Base-by-base conservation (phyloP, 2,113 vertebrate genomes). In the Xerus inauris region DNA sequence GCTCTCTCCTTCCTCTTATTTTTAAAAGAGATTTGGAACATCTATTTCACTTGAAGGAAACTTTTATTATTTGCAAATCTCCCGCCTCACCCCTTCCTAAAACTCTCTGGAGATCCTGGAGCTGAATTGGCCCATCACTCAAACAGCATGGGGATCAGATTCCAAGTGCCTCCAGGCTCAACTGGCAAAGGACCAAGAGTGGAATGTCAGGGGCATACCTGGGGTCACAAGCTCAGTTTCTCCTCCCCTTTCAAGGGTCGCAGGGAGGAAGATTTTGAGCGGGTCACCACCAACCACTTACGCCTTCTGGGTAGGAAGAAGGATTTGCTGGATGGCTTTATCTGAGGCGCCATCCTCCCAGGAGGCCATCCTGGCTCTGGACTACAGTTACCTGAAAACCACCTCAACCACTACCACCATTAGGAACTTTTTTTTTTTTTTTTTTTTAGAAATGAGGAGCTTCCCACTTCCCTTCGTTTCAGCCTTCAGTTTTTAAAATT, bases 91-190 rank as follows among this genome's bases (percentile, higher is more conserved):
- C 40, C n/a, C 49, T 81, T 16, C 42, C 14, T 40, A 5, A 71
- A 72, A 62, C 16, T 24, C 90, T 84, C 42, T 49, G 40, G 59
- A 72, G 24, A n/a, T 47, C 13, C 28, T 6, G 45, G 24, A 26
- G 72, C 47, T 28, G 75, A 35, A 22, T 8, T 0, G 1, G 5
- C 35, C 0, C 1, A 0, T 13, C 10, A 1, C 30, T 35, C 64
- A 28, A 1, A 7, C 16, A 1, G 19, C 17, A 0, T 6, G 14
- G 7, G 0, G 10, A 30, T 8, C 32, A 10, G 77, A n/a, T 45
- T 75, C 71, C 76, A 5, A 16, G 62, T 0, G n/a, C 38, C 45
- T 38, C 0, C 0, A 1, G 72, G 40, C 3, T 45, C 49, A 22
- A 0, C 8, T 0, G n/a, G 40, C 35, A 19, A 3, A 28, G 26